These are phyloP conservation scores for Caenorhabditis virilis DNA, from an alignment of 2,888 invertebrate genomes.

Conservation along the genomic window DNA sequence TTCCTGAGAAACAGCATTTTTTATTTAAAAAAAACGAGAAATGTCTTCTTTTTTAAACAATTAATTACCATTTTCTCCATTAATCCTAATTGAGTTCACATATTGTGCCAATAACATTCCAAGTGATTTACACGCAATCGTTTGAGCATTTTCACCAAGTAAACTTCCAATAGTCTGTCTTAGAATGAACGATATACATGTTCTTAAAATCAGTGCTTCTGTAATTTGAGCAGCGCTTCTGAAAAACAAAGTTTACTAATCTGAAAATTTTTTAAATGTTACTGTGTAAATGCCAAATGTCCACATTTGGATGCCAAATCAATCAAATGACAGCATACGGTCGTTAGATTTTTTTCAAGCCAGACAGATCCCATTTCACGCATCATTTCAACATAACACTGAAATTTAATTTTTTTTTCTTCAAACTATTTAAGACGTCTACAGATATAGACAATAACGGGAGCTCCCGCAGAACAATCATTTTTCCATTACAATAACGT, in stretches of 20 bases:
- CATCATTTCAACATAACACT: constrained; percentile 92
- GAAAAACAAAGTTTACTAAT: constrained; percentile 7
- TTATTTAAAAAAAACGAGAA: too few species aligned
- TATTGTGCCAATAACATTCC: constrained; percentile 88
- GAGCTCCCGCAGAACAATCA: too few species aligned
- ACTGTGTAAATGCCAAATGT: constrained; percentile 55
- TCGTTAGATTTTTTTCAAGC: constrained; percentile 88
- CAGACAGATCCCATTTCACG: constrained; percentile 88
- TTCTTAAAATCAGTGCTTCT: constrained; percentile 94
- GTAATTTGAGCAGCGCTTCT: constrained; percentile 51
- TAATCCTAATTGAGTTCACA: constrained; percentile 82
- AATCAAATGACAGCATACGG: constrained; percentile 85
- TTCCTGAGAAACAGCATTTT: too few species aligned
- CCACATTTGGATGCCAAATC: constrained; percentile 47
- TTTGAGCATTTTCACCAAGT: constrained; percentile 94
- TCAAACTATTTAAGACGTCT: neutral
- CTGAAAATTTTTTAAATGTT: constrained; percentile 6
- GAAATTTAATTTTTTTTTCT: constrained; percentile 1
- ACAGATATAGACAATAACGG: neutral
- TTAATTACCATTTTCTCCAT: constrained; percentile 18
- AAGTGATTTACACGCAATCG: constrained; percentile 87
- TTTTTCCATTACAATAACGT: too few species aligned
- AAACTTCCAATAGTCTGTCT: constrained; percentile 75
- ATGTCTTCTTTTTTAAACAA: too few species aligned
- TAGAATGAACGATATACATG: constrained; percentile 86